Evolutionary conservation across 2,113 vertebrate species (phyloP).

Genomic region (Nycticryphes semicollaris): DNA sequence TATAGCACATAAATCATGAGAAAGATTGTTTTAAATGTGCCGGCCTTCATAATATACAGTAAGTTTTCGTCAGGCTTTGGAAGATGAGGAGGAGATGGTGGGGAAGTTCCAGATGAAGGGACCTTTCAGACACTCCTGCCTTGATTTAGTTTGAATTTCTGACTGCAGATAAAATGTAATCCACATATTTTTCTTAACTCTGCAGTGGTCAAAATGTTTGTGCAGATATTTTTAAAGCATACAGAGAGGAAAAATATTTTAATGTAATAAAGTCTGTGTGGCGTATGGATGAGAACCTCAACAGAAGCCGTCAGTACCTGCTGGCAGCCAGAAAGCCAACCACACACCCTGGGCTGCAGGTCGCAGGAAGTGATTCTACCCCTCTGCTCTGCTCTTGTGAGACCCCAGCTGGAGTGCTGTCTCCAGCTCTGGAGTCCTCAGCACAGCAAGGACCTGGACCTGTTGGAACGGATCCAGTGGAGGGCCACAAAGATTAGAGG

Average conservation of each 20-base stretch:
- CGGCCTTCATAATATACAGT: not conserved
- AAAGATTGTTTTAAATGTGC: not conserved
- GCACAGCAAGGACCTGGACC: no score
- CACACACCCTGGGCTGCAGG: no score
- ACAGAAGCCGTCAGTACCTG: no score
- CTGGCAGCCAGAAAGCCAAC: no score
- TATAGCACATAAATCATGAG: slow-evolving; percentile 43
- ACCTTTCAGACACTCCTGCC: not conserved
- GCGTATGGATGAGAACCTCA: no score
- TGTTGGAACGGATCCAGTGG: no score
- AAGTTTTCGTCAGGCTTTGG: not conserved
- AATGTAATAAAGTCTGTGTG: not conserved
- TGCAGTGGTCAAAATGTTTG: not conserved
- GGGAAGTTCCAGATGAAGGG: not conserved
- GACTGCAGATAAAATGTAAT: not conserved
- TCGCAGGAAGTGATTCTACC: no score
- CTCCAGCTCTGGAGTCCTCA: no score
- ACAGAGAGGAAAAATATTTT: not conserved
- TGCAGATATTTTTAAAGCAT: not conserved
- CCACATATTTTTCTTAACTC: not conserved
- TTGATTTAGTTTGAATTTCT: not conserved
- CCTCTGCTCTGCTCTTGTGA: no score
- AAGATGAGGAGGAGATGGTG: not conserved
- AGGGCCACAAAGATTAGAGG: no score
- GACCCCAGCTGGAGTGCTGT: no score